Percentiles rank a stretch among this genome's conserved stretches.
These are phyloP conservation scores for Cynaeus angustus DNA, from an alignment of 2,888 invertebrate genomes.

Conservation along the genomic window DNA sequence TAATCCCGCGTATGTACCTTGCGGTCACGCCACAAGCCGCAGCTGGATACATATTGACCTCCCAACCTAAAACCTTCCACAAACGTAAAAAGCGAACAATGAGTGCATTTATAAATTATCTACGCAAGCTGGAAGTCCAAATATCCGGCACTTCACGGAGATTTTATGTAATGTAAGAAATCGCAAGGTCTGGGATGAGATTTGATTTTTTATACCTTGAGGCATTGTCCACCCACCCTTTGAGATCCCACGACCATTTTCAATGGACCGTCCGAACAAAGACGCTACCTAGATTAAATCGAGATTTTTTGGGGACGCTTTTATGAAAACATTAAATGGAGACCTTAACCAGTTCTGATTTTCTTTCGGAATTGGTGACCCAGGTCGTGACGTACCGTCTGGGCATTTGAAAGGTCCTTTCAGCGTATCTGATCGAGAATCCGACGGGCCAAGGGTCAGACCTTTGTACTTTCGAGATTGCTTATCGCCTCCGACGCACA, in stretches of 20 bases:
- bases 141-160: conserved; percentile 59
- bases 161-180: conserved; percentile 45
- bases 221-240: conserved; percentile 43
- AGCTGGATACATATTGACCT: conserved; percentile 54
- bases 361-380: conserved; percentile 49
- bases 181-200: conserved; percentile 14
- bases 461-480: conserved; percentile 54
- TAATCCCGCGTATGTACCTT: conserved; percentile 56
- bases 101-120: conserved; percentile 58
- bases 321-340: conserved; percentile 44
- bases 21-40: conserved; percentile 55
- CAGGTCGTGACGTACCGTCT: conserved; percentile 58
- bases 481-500: conserved; percentile 46
- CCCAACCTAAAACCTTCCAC: conserved; percentile 42
- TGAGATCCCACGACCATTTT: conserved; percentile 16
- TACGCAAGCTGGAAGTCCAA: conserved; percentile 59
- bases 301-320: conserved; percentile 43
- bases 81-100: conserved; percentile 55
- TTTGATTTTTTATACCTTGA: not conserved
- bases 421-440: conserved; percentile 62
- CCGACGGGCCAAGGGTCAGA: conserved; percentile 65
- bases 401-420: conserved; percentile 58
- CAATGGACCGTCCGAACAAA: conserved; percentile 26
- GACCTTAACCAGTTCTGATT: conserved; percentile 46
- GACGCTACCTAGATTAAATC: conserved; percentile 43